These are phyloP conservation scores for Rhadina sibilatrix DNA, from an alignment of 2,113 vertebrate species.

Conservation along the genomic window DNA sequence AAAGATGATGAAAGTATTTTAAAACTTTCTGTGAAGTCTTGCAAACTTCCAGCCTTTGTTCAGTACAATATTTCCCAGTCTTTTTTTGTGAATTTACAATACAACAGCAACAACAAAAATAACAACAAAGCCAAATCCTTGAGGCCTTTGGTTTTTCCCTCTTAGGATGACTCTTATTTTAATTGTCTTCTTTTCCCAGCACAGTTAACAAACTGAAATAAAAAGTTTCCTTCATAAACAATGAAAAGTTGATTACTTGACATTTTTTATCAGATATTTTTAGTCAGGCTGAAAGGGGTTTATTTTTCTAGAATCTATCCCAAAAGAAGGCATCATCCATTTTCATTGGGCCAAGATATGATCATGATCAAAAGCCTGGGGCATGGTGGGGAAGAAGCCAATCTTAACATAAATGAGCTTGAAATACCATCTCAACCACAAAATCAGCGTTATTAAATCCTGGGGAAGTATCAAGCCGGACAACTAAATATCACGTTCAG, in stretches of 20 bases:
- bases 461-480: not conserved
- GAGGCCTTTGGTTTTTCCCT: not conserved
- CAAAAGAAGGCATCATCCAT: not conserved
- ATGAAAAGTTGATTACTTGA: not conserved
- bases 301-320: not conserved
- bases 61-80: not conserved
- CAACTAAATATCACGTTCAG: not conserved
- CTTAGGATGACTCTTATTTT: not conserved
- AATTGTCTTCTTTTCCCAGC: not conserved
- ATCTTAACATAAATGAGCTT: not conserved
- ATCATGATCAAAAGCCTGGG: not conserved
- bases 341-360: not conserved
- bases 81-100: not conserved
- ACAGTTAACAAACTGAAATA: not conserved
- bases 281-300: not conserved
- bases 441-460: not conserved
- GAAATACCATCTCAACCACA: not conserved
- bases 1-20: not conserved
- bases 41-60: not conserved
- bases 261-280: not conserved
- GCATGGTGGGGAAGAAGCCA: not conserved
- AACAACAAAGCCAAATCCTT: not conserved
- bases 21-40: not conserved
- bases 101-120: not conserved
- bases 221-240: not conserved